Base-by-base conservation (phyloP, 2,113 vertebrate genomes). In the Caretta caretta region DNA sequence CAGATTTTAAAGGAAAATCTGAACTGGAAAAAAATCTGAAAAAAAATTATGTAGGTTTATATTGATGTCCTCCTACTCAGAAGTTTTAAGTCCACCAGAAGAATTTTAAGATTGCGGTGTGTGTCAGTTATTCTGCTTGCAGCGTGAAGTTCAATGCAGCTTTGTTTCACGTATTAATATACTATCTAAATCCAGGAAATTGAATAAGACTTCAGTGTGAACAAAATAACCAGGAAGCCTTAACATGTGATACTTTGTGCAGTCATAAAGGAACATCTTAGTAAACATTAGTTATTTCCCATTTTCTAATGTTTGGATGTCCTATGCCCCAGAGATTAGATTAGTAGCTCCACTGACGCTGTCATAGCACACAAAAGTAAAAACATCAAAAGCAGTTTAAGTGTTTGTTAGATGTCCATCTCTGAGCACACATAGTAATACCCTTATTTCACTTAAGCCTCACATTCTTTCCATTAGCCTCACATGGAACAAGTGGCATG, bases 371-470 rank as follows among this genome's bases (percentile, higher is more conserved):
- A n/a, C 57, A 87, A 84, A 86, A 96, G 29, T 59, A 83, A 97
- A 96, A 96, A 62, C 84, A 91, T 88, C 88, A 97, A 95, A 88
- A 96, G 83, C 51, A 76, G 82, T 93, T 94, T 91, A 62, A 94
- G 53, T 0, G 84, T 93, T 92, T 92, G 42, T 84, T 96, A 92
- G 88, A 90, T n/a, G 78, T 79, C 87, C 81, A 87, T 27, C 80
- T 94, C 89, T 83, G 81, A 93, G 72, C 54, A 80, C 4, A 65
- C 27, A 72, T 2, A 84, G 27, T n/a, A 93, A 57, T 42, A 83
- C 38, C 72, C 83, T 76, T 90, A 89, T 87, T 96, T 94, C 65
- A 72, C 22, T 97, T 85, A 90, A 92, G 62, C 42, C 56, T 90
- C 50, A 91, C 85, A 83, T 76, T 97, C 92, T 80, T 93, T 90